Evolutionary conservation across 2,888 invertebrate genomes (phyloP), one percentile per base, ranked within the genome.

Genomic region (Trichogramma dendrolimi): DNA sequence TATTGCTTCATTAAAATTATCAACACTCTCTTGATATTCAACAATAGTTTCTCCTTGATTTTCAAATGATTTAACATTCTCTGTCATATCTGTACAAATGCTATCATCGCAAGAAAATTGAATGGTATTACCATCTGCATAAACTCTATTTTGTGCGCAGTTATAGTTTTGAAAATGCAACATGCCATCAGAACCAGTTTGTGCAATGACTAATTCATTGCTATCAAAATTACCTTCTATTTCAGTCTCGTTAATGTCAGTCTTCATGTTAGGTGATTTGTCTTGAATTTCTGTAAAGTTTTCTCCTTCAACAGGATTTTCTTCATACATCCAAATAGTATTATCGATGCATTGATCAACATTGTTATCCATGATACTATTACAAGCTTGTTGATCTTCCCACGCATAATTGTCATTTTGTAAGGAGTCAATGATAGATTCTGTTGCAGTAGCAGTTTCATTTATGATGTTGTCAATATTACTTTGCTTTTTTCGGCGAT

Each of bases 171-270:
- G 60, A 44, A 66, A 66, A 60, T 64, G 63, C 51, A 66, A 27
- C 4, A 51, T 62, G 47, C 64, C 66, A 58, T 66, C 46, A 6
- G 64, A 57, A 47, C 64, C 62, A 6, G 66, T 64, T 64, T 63
- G 62, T 55, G 63, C 66, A 40, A 67, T 64, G 42, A 64, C 65
- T 42, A 60, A 65, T 50, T 62, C 64, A 64, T 63, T 66, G 46
- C 67, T 66, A 63, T 68, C 64, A 64, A 65, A 64, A 56, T 64
- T 66, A 66, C 52, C 49, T 47, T 63, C 59, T 69, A 72, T 67
- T 69, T 76, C 74, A 75, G 76, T 76, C 74, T 75, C 74, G 69
- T 68, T 65, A 51, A 68, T 68, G 46, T 77, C 77, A 76, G 77
- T 77, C 76, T 76, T 76, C 65, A 69, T 61, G 56, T 63, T 66